Percentiles rank a stretch among this genome's conserved stretches.
phyloP scores from a whole-genome alignment of 2,888 invertebrate genomes.

The Abrostola triplasia region DNA sequence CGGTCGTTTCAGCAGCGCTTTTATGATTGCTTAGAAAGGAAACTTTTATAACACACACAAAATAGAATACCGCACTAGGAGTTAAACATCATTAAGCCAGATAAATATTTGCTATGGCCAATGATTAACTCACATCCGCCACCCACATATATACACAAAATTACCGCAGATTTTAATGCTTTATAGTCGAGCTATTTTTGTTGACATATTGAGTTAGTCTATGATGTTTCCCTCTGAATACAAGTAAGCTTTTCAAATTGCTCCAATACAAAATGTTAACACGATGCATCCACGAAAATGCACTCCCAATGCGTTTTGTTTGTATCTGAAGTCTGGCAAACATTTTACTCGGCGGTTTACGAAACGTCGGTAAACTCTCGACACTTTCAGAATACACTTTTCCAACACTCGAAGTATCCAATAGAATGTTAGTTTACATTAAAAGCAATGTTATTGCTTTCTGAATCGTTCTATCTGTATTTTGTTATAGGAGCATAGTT shows the following conservation, averaged over 20 bases:
- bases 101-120: too few species aligned
- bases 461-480: background rate
- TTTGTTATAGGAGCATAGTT: background rate
- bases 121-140: too few species aligned
- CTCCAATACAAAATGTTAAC: slow-evolving; percentile 53
- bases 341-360: slow-evolving; percentile 64
- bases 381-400: slow-evolving; percentile 54
- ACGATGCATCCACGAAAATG: slow-evolving; percentile 59
- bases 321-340: slow-evolving; percentile 65
- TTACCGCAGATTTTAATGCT: too few species aligned
- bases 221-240: slow-evolving; percentile 1
- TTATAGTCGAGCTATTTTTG: background rate
- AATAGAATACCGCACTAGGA: too few species aligned
- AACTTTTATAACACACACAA: too few species aligned
- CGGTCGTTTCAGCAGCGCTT: slow-evolving; percentile 4
- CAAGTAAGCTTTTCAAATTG: slow-evolving; percentile 45
- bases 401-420: slow-evolving; percentile 36
- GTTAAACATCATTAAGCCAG: too few species aligned
- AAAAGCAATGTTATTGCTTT: slow-evolving; percentile 15
- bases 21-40: too few species aligned
- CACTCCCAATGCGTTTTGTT: slow-evolving; percentile 66
- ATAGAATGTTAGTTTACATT: slow-evolving; percentile 48
- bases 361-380: slow-evolving; percentile 57
- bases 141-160: too few species aligned
- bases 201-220: background rate